A percentile compares a stretch with the other conserved stretches of the same genome.
These are phyloP conservation scores for Sternotherus odoratus DNA, from an alignment of 2,797 vertebrate species.

Conservation along the genomic window DNA sequence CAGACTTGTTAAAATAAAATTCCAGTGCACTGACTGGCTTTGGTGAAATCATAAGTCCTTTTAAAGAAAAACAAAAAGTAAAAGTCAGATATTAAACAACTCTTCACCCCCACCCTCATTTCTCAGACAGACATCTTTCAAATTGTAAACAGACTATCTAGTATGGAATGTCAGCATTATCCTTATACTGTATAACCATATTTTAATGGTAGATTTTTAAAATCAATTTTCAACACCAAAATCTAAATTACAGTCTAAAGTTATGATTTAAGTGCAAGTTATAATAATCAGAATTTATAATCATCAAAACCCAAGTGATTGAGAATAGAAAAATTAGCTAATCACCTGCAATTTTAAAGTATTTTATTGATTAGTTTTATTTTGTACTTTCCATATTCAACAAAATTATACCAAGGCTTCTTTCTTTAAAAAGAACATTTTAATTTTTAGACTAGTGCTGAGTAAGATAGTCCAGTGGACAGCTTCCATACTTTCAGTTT, in stretches of 20 bases:
- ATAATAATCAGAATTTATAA: constrained; percentile 13
- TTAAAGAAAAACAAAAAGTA: constrained; percentile 38
- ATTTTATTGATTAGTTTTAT: constrained; percentile 34
- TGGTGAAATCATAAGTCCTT: constrained; percentile 93
- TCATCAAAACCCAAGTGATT: constrained; percentile 31
- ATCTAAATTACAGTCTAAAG: constrained; percentile 21
- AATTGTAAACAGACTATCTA: constrained; percentile 6
- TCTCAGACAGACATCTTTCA: not conserved
- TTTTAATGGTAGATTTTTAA: not conserved
- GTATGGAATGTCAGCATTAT: constrained; percentile 13
- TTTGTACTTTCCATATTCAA: constrained; percentile 23
- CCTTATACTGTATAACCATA: not conserved
- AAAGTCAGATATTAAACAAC: constrained; percentile 46
- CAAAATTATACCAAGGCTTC: not conserved
- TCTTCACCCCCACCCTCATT: not conserved
- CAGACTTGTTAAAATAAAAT: constrained; percentile 84
- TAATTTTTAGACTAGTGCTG: not conserved
- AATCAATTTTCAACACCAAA: constrained; percentile 32
- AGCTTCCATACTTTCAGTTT: constrained; percentile 8
- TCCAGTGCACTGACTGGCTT: constrained; percentile 84
- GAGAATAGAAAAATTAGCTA: constrained; percentile 49
- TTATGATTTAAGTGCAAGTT: constrained; percentile 15
- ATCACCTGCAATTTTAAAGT: constrained; percentile 25
- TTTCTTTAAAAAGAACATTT: not conserved
- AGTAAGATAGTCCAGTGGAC: not conserved